These are phyloP conservation scores for Agelas oroides DNA, from an alignment of 37 sponge, comb jelly and placozoan species.

Conservation along the genomic window DNA sequence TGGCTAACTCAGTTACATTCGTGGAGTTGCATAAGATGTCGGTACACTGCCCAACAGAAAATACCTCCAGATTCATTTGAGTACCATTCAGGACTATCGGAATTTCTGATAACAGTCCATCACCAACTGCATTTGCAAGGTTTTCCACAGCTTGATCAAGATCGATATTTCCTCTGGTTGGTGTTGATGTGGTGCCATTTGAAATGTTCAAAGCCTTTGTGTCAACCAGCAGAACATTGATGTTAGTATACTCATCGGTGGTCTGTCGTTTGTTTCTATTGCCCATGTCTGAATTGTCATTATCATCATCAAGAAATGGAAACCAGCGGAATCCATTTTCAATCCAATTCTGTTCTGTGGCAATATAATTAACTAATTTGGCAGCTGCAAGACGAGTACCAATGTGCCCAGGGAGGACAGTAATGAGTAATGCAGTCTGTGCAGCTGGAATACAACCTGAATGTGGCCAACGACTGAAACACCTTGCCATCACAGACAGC, in stretches of 20 bases:
- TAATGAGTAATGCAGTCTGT: too few relatives aligned
- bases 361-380: neutral
- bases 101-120: too few relatives aligned
- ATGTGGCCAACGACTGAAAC: neutral
- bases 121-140: too few relatives aligned
- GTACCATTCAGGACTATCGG: too few relatives aligned
- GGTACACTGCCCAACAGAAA: too few relatives aligned
- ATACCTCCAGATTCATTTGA: too few relatives aligned
- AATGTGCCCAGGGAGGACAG: neutral
- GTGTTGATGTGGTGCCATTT: neutral
- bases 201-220: slow-evolving; percentile 20
- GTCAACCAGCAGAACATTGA: slow-evolving; percentile 23
- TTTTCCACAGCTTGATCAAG: too few relatives aligned
- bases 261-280: neutral
- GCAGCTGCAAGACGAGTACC: neutral
- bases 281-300: neutral
- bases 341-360: slow-evolving; percentile 2
- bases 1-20: too few relatives aligned
- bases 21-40: too few relatives aligned
- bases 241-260: neutral
- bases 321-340: slow-evolving; percentile 44
- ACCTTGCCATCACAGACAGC: slow-evolving; percentile 19
- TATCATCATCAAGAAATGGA: slow-evolving; percentile 13
- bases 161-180: neutral
- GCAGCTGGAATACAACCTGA: too few relatives aligned